Base-by-base conservation (phyloP, 2,113 vertebrate genomes). In the Corynorhinus townsendii region DNA sequence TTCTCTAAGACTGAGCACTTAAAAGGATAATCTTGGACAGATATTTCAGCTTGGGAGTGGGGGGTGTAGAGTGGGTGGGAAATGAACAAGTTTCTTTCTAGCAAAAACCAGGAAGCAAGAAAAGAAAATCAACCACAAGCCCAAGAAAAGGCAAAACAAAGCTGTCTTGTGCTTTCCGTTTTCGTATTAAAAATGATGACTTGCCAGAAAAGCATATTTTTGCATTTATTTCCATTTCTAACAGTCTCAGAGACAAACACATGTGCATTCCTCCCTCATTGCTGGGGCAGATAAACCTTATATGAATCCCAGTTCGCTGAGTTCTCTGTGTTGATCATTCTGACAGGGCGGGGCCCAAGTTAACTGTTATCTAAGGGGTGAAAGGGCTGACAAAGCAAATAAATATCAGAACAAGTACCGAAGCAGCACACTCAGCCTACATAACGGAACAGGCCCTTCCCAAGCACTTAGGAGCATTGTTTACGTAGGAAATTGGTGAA, bases 201-300 rank as follows among this genome's bases (percentile, higher is more conserved):
- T 91, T 97, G 89, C 94, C 97, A 92, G 93, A 97, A 98, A 91
- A 79, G 71, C 89, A 96, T 94, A 11, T 1, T 96, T 97, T 97
- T 56, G 93, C 89, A 95, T 85, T 94, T 75, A 96, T 97, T 97
- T 96, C 94, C 96, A 96, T 97, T 95, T 94, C 96, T 96, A 97
- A 95, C 96, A 77, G 96, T 97, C 91, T 76, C 82, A 59, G 96
- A 97, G 94, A 96, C 95, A 97, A 95, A 96, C 94, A 94, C 84
- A 68, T 93, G 95, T 91, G 89, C 94, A 92, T 91, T 96, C 83
- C 68, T 96, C 89, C 76, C 89, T 95, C 91, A 96, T 40, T 85
- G 89, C 71, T 82, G 49, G 83, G 95, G 81, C 66, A 87, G 86
- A 82, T 54, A 95, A 96, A 66, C 77, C 79, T 93, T 52, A 73